These are phyloP conservation scores for Stomorhina lunata DNA, from an alignment of 2,888 invertebrate species.

Conservation along the genomic window DNA sequence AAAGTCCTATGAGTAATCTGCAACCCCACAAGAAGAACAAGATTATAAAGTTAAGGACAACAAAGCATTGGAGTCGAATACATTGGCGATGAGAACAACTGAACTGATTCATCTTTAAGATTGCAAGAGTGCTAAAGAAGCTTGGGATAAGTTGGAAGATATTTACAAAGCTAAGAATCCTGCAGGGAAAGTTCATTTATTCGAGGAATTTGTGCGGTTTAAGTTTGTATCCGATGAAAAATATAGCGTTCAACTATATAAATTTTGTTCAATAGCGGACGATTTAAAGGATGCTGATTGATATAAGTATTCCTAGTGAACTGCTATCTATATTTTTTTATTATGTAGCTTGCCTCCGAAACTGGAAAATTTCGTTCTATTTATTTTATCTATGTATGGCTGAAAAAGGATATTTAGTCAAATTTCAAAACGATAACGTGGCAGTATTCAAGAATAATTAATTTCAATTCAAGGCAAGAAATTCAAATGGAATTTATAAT, in stretches of 20 bases:
- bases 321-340: background rate
- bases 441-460: no score
- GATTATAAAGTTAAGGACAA: no score
- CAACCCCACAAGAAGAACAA: no score
- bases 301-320: background rate
- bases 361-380: slow-evolving; percentile 40
- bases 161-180: background rate
- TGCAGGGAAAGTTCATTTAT: no score
- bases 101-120: background rate
- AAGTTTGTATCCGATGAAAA: slow-evolving; percentile 10
- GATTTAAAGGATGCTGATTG: slow-evolving; percentile 1
- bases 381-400: no score
- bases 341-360: slow-evolving; percentile 31
- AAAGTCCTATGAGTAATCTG: no score
- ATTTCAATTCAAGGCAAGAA: no score
- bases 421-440: no score
- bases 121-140: background rate
- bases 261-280: slow-evolving; percentile 11
- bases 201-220: background rate
- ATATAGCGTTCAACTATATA: slow-evolving; percentile 12
- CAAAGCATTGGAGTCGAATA: no score
- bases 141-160: background rate
- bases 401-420: no score
- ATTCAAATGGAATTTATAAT: no score
- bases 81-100: background rate